phyloP scores from a whole-genome alignment of 2,888 invertebrate genomes.

The Ichneumoninae sp. region DNA sequence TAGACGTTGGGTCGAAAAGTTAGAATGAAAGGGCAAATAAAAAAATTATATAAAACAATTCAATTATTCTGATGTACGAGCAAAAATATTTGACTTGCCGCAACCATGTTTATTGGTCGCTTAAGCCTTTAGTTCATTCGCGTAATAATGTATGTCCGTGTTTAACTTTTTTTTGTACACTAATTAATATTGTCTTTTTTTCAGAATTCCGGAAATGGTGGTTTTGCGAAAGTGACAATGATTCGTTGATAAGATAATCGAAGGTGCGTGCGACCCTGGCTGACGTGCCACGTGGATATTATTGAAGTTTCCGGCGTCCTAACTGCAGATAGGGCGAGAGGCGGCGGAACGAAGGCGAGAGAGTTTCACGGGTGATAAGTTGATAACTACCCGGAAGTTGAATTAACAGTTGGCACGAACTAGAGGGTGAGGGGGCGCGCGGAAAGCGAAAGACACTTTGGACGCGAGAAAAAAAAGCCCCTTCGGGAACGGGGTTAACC shows the following conservation, averaged over 20 bases:
- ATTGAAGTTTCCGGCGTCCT: background rate
- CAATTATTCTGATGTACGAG: background rate
- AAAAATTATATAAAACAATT: background rate
- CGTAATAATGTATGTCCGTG: too few species aligned
- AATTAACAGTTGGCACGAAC: constrained; percentile 39
- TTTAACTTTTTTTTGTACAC: too few species aligned
- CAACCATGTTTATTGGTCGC: background rate
- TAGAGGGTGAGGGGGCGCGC: background rate
- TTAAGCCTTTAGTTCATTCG: too few species aligned
- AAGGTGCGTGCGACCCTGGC: background rate
- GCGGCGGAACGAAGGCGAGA: background rate
- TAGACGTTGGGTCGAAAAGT: constrained; percentile 56
- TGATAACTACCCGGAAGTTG: constrained; percentile 41
- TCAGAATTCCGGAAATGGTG: background rate
- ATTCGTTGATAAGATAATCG: background rate
- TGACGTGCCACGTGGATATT: constrained; percentile 9
- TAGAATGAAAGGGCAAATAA: constrained; percentile 50
- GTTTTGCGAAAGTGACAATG: background rate
- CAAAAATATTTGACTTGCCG: background rate
- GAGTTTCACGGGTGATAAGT: constrained; percentile 49
- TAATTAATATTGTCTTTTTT: background rate
- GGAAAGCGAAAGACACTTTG: background rate
- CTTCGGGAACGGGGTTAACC: constrained; percentile 6
- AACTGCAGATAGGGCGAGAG: background rate
- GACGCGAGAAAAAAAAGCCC: constrained; percentile 8